Conservation (phyloP, 2,113 vertebrate species). For the Trochalopteron elliotii region DNA sequence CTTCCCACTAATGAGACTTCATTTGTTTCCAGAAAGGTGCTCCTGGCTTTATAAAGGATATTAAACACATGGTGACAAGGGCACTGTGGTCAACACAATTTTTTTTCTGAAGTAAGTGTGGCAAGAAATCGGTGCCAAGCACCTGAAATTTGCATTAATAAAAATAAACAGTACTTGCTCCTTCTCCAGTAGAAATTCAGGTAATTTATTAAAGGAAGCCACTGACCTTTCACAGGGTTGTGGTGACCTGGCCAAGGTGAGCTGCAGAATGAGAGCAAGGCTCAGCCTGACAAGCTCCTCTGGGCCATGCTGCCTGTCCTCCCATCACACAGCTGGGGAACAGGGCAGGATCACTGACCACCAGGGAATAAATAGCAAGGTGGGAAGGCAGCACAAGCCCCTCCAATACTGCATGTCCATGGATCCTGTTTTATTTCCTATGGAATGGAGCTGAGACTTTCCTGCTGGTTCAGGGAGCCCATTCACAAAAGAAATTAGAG, state of each 20-base stretch:
- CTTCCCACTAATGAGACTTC: neutral
- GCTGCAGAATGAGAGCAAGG: neutral
- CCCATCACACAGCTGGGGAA: neutral
- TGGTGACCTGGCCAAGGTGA: neutral
- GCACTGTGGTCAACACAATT: neutral
- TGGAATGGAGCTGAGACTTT: neutral
- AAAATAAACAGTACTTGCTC: neutral
- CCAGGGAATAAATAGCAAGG: neutral
- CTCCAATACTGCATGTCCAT: neutral
- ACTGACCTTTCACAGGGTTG: neutral
- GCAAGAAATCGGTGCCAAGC: neutral
- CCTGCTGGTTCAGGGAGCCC: neutral
- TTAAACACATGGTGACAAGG: neutral
- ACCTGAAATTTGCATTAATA: neutral
- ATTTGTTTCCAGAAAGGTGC: slow-evolving; percentile 16
- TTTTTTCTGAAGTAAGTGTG: neutral
- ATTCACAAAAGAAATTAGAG: neutral
- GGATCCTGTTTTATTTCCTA: neutral
- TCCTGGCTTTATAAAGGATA: neutral
- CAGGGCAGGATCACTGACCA: neutral
- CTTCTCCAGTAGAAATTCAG: neutral
- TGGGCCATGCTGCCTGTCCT: neutral
- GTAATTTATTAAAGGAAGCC: neutral
- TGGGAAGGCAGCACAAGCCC: neutral
- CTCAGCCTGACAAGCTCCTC: neutral